Evolutionary conservation across 2,888 invertebrate species (phyloP), one percentile per base, ranked within the genome.

Genomic region (Caenorhabditis becei): DNA sequence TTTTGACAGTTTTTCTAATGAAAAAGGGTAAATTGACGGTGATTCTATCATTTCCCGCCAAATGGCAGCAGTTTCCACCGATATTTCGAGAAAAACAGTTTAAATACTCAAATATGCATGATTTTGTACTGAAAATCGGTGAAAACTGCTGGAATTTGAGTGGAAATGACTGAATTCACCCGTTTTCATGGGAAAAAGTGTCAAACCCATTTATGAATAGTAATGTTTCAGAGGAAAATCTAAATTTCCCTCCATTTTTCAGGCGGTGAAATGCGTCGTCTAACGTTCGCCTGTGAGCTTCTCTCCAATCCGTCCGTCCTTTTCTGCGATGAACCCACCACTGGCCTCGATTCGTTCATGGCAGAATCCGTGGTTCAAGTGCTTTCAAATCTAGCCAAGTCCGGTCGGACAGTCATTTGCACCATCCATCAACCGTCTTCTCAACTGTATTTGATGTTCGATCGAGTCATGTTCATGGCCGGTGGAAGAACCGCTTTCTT

Each of bases 301-400:
- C 79, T 90, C 54, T 97, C 97, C 0, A 96, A 98, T 92, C 98
- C 98, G 0, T 95, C 96, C 0, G 93, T 98, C 53, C 94, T 98
- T 94, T 96, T 98, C 91, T 97, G 97, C 91, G 98, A 98, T 90
- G 98, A 98, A 90, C 97, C 97, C 0, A 98, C 97, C 1, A 85
- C 80, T n/a, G 90, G 97, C 1, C 93, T 98, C 74, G 98, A 98
- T 92, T 96, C 97, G 0, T 97, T 95, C 90, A 97, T 97, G 96
- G 97, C 98, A 0, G 95, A 95, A 77, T 84, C 84, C 26, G 96
- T 97, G 1, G 94, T 96, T 20, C 94, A 95, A 92, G 95, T 95
- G 0, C 87, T 93, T 62, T 88, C 90, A 69, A 83, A 78, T 53
- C 75, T 91, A 51, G 88, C 90, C 0, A 71, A 80, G 49, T 70